Percentiles rank a stretch among this genome's conserved stretches.
Evolutionary conservation across 2,888 invertebrate genomes (phyloP).

Genomic region (Suillia variegata): DNA sequence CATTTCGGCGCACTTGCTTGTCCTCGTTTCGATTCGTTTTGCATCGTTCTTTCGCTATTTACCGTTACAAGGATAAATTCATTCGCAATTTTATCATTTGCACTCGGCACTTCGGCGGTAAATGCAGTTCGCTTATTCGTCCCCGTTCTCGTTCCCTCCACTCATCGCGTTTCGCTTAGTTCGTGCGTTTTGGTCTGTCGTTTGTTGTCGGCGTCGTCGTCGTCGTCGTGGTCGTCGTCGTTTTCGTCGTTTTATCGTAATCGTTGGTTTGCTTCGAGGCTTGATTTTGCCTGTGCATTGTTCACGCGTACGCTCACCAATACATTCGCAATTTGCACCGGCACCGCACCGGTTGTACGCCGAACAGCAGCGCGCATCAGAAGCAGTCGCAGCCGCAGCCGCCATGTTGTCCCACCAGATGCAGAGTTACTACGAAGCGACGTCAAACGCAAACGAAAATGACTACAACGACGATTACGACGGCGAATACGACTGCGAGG

Average conservation of each 20-base stretch:
- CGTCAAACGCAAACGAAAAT: background rate
- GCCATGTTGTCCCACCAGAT: background rate
- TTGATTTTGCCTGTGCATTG: no score
- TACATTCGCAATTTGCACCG: constrained; percentile 55
- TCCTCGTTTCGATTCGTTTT: background rate
- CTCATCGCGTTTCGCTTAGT: constrained; percentile 27
- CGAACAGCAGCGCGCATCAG: no score
- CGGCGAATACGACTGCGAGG: background rate
- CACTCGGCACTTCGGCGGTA: background rate
- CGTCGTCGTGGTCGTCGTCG: constrained; percentile 16
- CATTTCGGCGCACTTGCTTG: constrained; percentile 13
- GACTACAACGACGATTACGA: background rate
- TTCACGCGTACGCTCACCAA: constrained; percentile 43
- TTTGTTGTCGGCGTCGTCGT: background rate
- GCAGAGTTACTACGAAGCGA: background rate
- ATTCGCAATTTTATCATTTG: background rate
- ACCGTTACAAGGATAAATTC: constrained; percentile 15
- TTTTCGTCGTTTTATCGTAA: constrained; percentile 2
- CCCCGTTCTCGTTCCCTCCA: background rate
- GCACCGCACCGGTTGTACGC: constrained; percentile 48
- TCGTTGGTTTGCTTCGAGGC: no score
- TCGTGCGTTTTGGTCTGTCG: constrained; percentile 25
- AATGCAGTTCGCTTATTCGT: background rate
- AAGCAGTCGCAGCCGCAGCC: no score
- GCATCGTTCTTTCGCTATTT: background rate